phyloP scores from a whole-genome alignment of 2,113 vertebrate genomes.

The Oryzias celebensis region DNA sequence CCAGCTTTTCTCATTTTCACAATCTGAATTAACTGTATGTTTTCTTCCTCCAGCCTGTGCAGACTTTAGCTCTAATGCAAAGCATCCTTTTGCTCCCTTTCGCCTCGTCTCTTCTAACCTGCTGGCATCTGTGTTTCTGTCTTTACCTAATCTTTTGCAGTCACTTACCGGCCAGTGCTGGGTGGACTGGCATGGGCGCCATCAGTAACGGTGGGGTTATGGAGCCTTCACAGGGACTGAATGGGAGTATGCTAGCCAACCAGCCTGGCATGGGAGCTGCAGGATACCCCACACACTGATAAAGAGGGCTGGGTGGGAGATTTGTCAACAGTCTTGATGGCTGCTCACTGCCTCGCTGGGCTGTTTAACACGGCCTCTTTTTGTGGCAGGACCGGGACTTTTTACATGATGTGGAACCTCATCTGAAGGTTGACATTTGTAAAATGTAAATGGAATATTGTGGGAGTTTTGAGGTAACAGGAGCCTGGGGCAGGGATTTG shows the following conservation, averaged over 20 bases:
- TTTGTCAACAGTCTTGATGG: slow-evolving; percentile 70
- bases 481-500: slow-evolving; percentile 51
- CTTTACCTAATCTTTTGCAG: slow-evolving; percentile 70
- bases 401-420: slow-evolving; percentile 75
- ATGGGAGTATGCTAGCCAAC: slow-evolving; percentile 86
- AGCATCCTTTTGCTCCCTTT: slow-evolving; percentile 57
- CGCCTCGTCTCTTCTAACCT: slow-evolving; percentile 74
- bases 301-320: slow-evolving; percentile 61
- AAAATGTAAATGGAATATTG: slow-evolving; percentile 64
- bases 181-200: slow-evolving; percentile 85
- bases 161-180: slow-evolving; percentile 87
- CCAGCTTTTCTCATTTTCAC: slow-evolving; percentile 42
- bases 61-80: slow-evolving; percentile 57
- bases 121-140: slow-evolving; percentile 61
- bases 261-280: slow-evolving; percentile 88
- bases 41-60: slow-evolving; percentile 52
- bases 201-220: slow-evolving; percentile 80
- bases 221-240: slow-evolving; percentile 86
- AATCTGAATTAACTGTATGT: slow-evolving; percentile 53
- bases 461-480: slow-evolving; percentile 29
- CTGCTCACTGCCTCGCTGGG: slow-evolving; percentile 68
- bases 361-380: slow-evolving; percentile 77
- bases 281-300: slow-evolving; percentile 91
- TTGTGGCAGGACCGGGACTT: slow-evolving; percentile 79
- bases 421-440: slow-evolving; percentile 52